These are phyloP conservation scores for Amphipoea lucens DNA, from an alignment of 2,888 invertebrate species.

Conservation along the genomic window DNA sequence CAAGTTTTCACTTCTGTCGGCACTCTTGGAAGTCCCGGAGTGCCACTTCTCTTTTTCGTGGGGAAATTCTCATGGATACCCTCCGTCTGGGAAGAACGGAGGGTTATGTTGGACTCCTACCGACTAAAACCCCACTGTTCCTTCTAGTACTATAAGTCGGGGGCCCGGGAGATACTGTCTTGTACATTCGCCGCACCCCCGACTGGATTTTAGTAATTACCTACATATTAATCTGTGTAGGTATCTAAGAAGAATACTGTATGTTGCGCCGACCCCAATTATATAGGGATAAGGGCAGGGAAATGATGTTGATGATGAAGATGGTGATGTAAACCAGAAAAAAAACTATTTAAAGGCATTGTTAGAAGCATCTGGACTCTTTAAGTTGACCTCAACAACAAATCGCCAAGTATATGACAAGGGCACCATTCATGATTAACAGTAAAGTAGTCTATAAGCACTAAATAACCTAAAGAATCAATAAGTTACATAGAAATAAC, in stretches of 20 bases:
- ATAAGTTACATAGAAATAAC: conserved; percentile 11
- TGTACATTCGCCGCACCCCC: no score
- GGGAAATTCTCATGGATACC: no score
- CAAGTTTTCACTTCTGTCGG: no score
- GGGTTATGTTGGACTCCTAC: no score
- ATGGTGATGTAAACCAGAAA: not conserved
- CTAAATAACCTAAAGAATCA: not conserved
- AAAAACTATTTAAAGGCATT: not conserved
- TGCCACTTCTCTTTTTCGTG: no score
- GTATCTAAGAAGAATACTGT: no score
- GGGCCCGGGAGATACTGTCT: no score
- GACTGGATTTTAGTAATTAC: not conserved
- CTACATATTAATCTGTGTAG: not conserved
- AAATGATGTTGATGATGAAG: not conserved
- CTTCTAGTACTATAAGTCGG: no score
- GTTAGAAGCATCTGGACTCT: not conserved
- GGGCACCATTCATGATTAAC: not conserved
- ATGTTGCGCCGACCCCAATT: not conserved
- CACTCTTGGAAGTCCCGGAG: no score
- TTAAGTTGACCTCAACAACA: not conserved
- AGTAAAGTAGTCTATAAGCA: not conserved
- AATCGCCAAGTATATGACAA: not conserved
- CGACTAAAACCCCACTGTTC: no score
- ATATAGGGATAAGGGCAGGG: not conserved
- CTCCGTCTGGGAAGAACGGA: no score